These are phyloP conservation scores for Xestia c-nigrum DNA, from an alignment of 2,888 invertebrate genomes.

Conservation along the genomic window DNA sequence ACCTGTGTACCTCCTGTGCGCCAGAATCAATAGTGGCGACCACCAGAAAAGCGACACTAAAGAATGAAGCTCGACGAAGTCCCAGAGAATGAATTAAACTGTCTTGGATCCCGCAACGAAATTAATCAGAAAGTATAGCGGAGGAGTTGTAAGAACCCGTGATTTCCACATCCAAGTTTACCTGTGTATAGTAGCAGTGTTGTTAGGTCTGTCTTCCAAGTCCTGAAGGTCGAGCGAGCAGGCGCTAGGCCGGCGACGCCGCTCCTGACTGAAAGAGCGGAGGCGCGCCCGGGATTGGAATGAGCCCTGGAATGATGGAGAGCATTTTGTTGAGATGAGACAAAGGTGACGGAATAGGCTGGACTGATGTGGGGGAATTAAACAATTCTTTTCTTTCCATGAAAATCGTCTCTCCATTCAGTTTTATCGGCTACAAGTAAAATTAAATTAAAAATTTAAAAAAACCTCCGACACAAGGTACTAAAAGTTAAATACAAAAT, in stretches of 20 bases:
- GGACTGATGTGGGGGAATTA: not conserved
- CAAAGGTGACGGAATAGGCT: not conserved
- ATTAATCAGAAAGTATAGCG: no score
- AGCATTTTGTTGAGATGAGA: not conserved
- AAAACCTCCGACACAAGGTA: no score
- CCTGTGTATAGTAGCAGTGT: slow-evolving; percentile 84
- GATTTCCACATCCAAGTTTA: no score
- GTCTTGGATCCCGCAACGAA: no score
- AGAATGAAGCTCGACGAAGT: no score
- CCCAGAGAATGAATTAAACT: no score
- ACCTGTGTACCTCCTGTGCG: no score
- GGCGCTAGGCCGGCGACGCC: slow-evolving; percentile 77
- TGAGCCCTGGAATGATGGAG: slow-evolving; percentile 72
- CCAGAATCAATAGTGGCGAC: no score
- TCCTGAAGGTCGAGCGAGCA: slow-evolving; percentile 77
- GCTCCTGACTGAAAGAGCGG: slow-evolving; percentile 83
- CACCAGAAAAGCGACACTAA: no score
- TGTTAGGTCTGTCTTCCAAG: slow-evolving; percentile 70
- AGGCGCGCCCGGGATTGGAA: slow-evolving; percentile 76
- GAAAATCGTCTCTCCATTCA: not conserved
- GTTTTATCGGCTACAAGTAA: not conserved
- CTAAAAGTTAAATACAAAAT: no score
- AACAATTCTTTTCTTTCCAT: not conserved
- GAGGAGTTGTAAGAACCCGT: no score
- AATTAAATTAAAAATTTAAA: no score